These are phyloP conservation scores for Heteromormyrus szaboi DNA, from an alignment of 2,797 vertebrate species.

Conservation along the genomic window DNA sequence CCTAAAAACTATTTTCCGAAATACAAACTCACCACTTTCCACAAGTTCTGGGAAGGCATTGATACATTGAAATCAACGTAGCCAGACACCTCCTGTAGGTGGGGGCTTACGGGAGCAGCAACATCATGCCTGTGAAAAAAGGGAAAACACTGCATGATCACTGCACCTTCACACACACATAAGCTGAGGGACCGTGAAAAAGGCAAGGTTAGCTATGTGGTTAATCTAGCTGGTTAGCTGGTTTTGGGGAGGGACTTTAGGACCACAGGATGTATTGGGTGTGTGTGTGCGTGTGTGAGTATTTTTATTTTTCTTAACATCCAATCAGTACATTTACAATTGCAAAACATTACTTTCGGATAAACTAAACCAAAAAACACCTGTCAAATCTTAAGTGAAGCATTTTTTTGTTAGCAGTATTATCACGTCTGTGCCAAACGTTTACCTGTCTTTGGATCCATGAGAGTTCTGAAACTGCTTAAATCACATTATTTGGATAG, in stretches of 20 bases:
- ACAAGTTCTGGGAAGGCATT: constrained; percentile 87
- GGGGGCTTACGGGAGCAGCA: constrained; percentile 86
- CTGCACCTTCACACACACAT: not conserved
- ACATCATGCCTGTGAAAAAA: constrained; percentile 77
- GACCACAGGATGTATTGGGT: not conserved
- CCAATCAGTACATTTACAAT: not conserved
- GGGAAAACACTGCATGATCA: not conserved
- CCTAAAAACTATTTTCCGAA: not conserved
- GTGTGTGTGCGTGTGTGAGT: not conserved
- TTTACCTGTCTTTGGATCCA: not conserved
- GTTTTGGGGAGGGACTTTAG: not conserved
- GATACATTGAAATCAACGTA: constrained; percentile 94
- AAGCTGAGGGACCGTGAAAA: not conserved
- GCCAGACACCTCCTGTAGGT: constrained; percentile 89
- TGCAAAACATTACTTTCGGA: not conserved
- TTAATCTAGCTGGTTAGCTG: not conserved
- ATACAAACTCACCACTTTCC: constrained; percentile 81
- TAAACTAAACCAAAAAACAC: not conserved
- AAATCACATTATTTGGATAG: not conserved
- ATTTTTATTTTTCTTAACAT: not conserved
- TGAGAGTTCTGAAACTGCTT: not conserved
- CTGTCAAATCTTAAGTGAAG: not conserved
- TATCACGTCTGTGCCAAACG: not conserved
- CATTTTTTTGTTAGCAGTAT: not conserved
- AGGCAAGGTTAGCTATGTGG: not conserved